Evolutionary conservation across 2,797 vertebrate species (phyloP), one percentile per base, ranked within the genome.

Genomic region (Myripristis jacobus): DNA sequence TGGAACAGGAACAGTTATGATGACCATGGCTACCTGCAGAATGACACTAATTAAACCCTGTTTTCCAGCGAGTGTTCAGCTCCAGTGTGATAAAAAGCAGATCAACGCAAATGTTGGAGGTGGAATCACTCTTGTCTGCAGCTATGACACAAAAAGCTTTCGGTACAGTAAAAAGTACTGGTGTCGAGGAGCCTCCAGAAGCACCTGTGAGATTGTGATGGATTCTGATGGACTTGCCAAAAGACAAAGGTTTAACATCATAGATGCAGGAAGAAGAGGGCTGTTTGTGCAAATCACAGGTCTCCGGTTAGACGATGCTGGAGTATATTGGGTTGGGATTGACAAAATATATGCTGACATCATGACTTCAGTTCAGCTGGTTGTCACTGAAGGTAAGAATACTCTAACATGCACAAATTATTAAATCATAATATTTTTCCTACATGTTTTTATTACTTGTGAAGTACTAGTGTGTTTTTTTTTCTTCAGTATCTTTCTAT

Each of bases 241-340:
- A 16, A 71, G 44, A n/a, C 62, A 50, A 16, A 88, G 79, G 47
- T 54, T 67, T 44, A 2, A 4, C 0, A 72, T 94, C 18, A 0
- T 48, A 10, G 88, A 94, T 31, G 0, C 0, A 4, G 0, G 16
- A 27, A 81, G 1, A 66, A 47, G 2, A n/a, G 76, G 76, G 0
- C 27, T 95, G 46, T 16, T 56, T 44, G 77, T 94, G 15, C 70
- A 46, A 34, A 70, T 93, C 66, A 87, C 48, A 16, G 25, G 66
- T 19, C 87, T 94, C 19, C 73, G 44, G 5, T 54, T 83, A 25
- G 77, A 80, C 0, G 92, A 94, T 34, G 6, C 75, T 52, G 94
- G 90, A 58, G 64, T 18, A 2, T 94, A 94, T 52, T 95, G 94
- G 93, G 84, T 92, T 10, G 94, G 91, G 24, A 94, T 94, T 38